Conservation (phyloP, 2,797 vertebrate genomes). For the Lemur catta region DNA sequence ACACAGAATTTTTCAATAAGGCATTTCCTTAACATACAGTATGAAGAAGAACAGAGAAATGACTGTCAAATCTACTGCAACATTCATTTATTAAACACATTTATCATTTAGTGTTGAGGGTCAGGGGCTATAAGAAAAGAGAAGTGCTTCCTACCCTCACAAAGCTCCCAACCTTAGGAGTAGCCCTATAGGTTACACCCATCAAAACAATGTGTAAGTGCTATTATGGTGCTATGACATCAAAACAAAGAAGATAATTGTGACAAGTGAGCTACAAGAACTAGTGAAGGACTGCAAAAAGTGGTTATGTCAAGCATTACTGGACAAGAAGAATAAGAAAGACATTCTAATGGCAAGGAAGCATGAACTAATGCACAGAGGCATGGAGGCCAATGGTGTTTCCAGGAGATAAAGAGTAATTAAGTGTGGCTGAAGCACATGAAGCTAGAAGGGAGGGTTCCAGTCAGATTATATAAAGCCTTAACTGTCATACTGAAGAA, state of each 20-base stretch:
- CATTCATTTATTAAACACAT: neutral
- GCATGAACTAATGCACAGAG: neutral
- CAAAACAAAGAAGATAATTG: neutral
- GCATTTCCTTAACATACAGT: neutral
- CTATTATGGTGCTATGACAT: neutral
- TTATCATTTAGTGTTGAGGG: neutral
- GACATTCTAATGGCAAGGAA: neutral
- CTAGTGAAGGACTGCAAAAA: neutral
- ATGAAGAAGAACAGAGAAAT: conserved; percentile 8
- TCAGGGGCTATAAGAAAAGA: neutral
- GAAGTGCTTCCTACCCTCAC: neutral
- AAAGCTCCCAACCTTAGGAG: neutral
- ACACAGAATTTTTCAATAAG: neutral
- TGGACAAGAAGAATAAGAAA: neutral
- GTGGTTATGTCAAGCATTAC: neutral
- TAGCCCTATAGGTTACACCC: neutral
- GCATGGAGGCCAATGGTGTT: neutral
- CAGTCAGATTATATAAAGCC: neutral
- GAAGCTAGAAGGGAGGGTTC: neutral
- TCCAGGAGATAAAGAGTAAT: neutral
- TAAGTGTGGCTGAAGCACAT: too few relatives aligned
- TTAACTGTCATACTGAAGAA: neutral
- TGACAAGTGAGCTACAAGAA: neutral
- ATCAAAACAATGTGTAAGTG: neutral
- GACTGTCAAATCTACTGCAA: neutral